These are phyloP conservation scores for Mastomys natalensis DNA, from an alignment of 2,113 vertebrate genomes.

Conservation along the genomic window DNA sequence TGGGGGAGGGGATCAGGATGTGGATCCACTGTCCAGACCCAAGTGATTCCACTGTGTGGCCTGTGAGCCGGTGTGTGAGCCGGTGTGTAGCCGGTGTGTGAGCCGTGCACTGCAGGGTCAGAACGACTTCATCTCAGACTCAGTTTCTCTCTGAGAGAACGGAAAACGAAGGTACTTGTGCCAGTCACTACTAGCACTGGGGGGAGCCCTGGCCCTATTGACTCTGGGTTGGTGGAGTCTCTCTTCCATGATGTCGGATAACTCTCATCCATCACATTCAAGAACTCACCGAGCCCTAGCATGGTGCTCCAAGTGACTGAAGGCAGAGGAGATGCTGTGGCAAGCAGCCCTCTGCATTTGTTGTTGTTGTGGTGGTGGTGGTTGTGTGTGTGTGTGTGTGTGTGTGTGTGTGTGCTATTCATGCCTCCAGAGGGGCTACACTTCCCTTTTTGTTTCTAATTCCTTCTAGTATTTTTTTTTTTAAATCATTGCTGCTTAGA, in stretches of 20 bases:
- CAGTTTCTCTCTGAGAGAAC: not conserved
- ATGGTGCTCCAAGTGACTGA: not conserved
- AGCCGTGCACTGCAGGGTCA: not conserved
- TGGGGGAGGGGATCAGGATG: not conserved
- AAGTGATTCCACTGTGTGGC: not conserved
- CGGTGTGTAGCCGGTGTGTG: not conserved
- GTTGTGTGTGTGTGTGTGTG: not conserved
- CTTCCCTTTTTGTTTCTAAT: slow-evolving; percentile 53
- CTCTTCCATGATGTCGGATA: not conserved
- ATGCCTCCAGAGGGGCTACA: not conserved
- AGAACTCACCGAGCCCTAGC: not conserved
- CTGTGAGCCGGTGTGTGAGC: not conserved
- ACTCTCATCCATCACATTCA: not conserved
- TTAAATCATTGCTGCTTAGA: slow-evolving; percentile 31
- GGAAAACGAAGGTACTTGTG: not conserved
- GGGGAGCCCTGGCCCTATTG: not conserved
- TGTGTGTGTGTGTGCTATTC: not conserved
- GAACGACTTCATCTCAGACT: not conserved
- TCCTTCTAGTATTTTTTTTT: slow-evolving; percentile 26
- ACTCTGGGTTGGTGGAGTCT: not conserved
- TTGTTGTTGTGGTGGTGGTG: not conserved
- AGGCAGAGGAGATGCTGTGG: not conserved
- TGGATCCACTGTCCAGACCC: not conserved
- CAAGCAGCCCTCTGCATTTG: not conserved
- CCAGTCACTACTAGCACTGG: not conserved